Base-by-base conservation (phyloP, 2,113 vertebrate species). In the Cariama cristata region DNA sequence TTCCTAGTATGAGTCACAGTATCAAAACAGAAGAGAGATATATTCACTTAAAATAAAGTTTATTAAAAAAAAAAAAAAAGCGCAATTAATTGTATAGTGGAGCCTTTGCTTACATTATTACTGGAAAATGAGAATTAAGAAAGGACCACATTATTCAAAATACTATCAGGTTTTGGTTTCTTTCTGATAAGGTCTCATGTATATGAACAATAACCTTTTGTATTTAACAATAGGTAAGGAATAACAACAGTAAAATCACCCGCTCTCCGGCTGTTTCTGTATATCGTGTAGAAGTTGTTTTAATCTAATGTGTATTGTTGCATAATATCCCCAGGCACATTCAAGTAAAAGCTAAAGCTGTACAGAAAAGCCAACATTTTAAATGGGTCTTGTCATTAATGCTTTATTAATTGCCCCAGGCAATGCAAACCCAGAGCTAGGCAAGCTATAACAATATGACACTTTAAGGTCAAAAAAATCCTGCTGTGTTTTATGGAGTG, bases 311-410 rank as follows among this genome's bases (percentile, higher is more conserved):
- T 69, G 96, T 95, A 98, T 97, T 97, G 98, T 97, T 98, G 98
- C 97, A 94, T 96, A 97, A 98, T 98, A 97, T 98, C 98, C 98
- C 88, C 97, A 98, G 98, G 98, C 98, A 97, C 90, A 97, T 97
- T 89, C 96, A 94, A 98, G 98, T 98, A 99, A 99, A 99, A 99
- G 98, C 98, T 98, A 98, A 98, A 98, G 98, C 98, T 97, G 87
- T 98, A 98, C 98, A 99, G 98, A 99, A 99, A 98, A 98, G 98
- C 98, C 98, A 98, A 98, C 98, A 98, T 99, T 99, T 99, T 98
- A 99, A 99, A 99, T 99, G 99, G 99, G 98, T 98, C 99, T 99
- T 99, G 99, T 99, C 99, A 99, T 99, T 99, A 99, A 99, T 99
- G 99, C 99, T 99, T 99, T 99, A 99, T 99, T 99, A 99, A 99